Evolutionary conservation across 2,797 vertebrate genomes (phyloP).

Genomic region (Pseudopleuronectes americanus): DNA sequence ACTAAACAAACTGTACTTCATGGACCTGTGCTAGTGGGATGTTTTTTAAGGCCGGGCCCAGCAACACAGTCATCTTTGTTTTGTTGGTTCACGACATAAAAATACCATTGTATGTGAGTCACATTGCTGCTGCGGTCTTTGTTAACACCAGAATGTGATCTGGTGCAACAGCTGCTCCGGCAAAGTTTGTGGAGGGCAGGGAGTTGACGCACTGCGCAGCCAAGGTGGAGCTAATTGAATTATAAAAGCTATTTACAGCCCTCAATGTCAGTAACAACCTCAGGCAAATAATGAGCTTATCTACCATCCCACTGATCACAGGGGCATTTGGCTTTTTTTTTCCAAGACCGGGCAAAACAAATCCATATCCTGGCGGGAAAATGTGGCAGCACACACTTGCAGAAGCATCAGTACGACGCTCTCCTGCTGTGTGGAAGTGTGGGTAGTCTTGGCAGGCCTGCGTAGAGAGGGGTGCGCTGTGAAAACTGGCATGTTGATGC

Average conservation of each 20-base stretch:
- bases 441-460: constrained; percentile 58
- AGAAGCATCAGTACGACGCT: constrained; percentile 38
- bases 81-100: constrained; percentile 54
- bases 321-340: constrained; percentile 22
- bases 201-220: constrained; percentile 45
- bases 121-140: constrained; percentile 48
- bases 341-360: constrained; percentile 29
- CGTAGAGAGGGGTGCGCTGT: constrained; percentile 62
- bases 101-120: constrained; percentile 63
- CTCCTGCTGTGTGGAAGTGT: constrained; percentile 55
- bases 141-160: constrained; percentile 49
- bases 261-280: constrained; percentile 48
- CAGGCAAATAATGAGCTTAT: constrained; percentile 54
- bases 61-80: constrained; percentile 64
- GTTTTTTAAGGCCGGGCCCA: constrained; percentile 49
- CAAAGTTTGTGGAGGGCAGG: constrained; percentile 47
- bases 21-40: constrained; percentile 39
- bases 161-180: constrained; percentile 59
- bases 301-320: constrained; percentile 33
- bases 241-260: constrained; percentile 55
- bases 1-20: constrained; percentile 30
- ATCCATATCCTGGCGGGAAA: constrained; percentile 46
- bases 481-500: constrained; percentile 77
- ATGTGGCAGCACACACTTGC: constrained; percentile 37
- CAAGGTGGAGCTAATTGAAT: constrained; percentile 58